Percentiles rank a stretch among this genome's conserved stretches.
Conservation (phyloP, 2,888 invertebrate species). For the Andrena praecox region DNA sequence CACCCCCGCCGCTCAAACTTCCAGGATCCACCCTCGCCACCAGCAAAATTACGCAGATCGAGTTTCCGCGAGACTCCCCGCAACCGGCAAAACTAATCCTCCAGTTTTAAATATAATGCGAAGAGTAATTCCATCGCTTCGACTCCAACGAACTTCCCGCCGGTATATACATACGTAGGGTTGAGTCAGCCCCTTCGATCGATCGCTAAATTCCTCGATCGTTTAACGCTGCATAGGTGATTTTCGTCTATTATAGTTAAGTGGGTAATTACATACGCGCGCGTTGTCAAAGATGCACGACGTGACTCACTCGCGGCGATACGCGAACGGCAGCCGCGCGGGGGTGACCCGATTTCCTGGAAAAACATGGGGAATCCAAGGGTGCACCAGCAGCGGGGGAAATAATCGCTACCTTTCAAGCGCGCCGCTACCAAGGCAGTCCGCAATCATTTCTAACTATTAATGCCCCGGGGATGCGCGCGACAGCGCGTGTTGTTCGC, state of each 20-base stretch:
- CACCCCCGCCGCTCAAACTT: neutral
- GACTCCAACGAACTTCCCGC: too few relatives aligned
- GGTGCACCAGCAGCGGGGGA: neutral
- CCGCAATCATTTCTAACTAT: neutral
- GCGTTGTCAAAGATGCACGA: neutral
- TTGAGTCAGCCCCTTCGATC: too few relatives aligned
- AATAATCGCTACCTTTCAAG: neutral
- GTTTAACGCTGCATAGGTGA: neutral
- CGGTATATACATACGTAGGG: too few relatives aligned
- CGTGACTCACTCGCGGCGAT: neutral
- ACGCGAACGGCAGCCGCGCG: neutral
- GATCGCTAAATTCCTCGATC: too few relatives aligned
- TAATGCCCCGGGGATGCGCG: neutral
- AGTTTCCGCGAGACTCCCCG: neutral
- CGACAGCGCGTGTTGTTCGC: neutral
- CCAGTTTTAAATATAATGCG: neutral
- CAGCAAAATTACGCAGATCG: neutral
- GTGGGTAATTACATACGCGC: neutral
- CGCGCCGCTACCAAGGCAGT: neutral
- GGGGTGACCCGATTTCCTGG: constrained; percentile 4
- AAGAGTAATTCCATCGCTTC: neutral
- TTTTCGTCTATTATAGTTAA: neutral
- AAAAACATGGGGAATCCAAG: neutral
- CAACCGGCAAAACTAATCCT: neutral
- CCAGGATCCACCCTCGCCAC: neutral